These are phyloP conservation scores for Lissocephala sabroskyi DNA, from an alignment of 2,888 invertebrate species.

Conservation along the genomic window DNA sequence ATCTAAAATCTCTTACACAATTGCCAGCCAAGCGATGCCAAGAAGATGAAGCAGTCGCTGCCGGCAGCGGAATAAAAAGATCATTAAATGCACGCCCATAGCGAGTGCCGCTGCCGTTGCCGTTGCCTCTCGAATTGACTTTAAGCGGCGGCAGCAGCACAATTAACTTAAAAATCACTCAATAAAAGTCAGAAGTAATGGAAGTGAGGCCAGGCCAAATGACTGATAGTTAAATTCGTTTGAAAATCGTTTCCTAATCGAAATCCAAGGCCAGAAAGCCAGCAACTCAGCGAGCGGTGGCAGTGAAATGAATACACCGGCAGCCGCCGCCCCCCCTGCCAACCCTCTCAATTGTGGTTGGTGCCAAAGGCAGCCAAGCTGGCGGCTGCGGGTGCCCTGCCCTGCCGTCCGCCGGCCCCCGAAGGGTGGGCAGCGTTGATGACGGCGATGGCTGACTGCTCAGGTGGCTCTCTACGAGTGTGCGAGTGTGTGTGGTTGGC, in stretches of 20 bases:
- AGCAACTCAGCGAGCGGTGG: no score
- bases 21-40: slow-evolving; percentile 17
- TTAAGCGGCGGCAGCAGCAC: slow-evolving; percentile 32
- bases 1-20: no score
- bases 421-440: not conserved
- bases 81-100: no score
- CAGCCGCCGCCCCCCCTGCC: not conserved
- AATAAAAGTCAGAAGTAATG: slow-evolving; percentile 8
- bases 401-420: no score
- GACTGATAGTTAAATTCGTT: slow-evolving; percentile 47
- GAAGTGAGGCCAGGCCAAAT: slow-evolving; percentile 12
- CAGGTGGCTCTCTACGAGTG: not conserved
- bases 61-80: no score
- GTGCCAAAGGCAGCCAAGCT: slow-evolving; percentile 2
- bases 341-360: no score
- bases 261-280: slow-evolving; percentile 55
- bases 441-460: slow-evolving; percentile 1
- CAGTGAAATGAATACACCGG: slow-evolving; percentile 53
- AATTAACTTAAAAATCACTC: slow-evolving; percentile 46
- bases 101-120: no score
- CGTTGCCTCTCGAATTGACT: no score
- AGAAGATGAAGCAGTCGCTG: slow-evolving; percentile 10
- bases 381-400: no score
- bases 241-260: slow-evolving; percentile 63
- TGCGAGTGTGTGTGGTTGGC: slow-evolving; percentile 15